Percentiles rank a stretch among this genome's conserved stretches.
phyloP scores from a whole-genome alignment of 2,888 invertebrate genomes.

The Diarsia rubi region DNA sequence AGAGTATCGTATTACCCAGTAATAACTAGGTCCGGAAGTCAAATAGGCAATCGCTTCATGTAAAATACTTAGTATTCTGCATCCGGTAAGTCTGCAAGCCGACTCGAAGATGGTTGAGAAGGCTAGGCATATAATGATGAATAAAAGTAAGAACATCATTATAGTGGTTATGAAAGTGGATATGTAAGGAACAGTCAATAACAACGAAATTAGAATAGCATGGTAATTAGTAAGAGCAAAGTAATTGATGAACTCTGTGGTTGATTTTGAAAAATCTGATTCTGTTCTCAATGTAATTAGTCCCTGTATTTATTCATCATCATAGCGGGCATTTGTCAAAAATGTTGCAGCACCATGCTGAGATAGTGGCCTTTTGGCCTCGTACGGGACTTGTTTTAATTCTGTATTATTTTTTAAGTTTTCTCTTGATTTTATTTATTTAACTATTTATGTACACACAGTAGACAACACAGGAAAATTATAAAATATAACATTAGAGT shows the following conservation, averaged over 20 bases:
- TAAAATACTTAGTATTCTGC: neutral
- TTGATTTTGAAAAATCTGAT: neutral
- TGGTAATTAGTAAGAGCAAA: neutral
- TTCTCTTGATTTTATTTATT: too few relatives aligned
- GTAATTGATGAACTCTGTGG: neutral
- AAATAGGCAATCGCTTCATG: neutral
- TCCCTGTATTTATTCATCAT: too few relatives aligned
- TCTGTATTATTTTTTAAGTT: too few relatives aligned
- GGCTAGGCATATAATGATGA: neutral
- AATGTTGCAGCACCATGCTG: too few relatives aligned
- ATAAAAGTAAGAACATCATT: neutral
- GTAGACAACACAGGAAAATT: too few relatives aligned
- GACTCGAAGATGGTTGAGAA: neutral
- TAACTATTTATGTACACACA: too few relatives aligned
- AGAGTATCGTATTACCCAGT: neutral
- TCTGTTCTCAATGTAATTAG: too few relatives aligned
- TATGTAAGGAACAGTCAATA: neutral
- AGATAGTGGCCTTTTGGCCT: too few relatives aligned
- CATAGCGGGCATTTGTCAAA: too few relatives aligned
- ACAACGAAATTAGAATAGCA: neutral
- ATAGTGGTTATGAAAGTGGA: neutral
- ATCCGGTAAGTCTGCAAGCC: neutral
- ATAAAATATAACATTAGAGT: too few relatives aligned
- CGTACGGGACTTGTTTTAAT: too few relatives aligned
- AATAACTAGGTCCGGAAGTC: neutral